Conservation (phyloP, 2,888 invertebrate species). For the Luperina nickerlii region DNA sequence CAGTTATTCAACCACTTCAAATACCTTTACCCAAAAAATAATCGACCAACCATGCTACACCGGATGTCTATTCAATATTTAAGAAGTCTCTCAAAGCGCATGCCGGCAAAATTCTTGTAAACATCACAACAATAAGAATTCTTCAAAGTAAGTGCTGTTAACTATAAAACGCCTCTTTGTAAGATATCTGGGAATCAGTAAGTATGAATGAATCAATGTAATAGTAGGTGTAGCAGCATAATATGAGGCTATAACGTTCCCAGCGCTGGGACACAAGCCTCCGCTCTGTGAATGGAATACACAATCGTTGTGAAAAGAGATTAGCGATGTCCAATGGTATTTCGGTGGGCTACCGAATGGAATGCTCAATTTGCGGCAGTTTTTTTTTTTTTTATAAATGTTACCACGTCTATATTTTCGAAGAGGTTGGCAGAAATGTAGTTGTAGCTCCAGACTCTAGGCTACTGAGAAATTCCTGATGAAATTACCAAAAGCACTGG, state of each 20-base stretch:
- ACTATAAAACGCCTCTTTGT: slow-evolving; percentile 14
- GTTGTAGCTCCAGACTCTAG: too few relatives aligned
- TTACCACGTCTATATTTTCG: too few relatives aligned
- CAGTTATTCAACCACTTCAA: neutral
- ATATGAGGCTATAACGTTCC: neutral
- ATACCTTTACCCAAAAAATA: neutral
- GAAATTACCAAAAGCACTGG: too few relatives aligned
- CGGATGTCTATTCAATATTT: slow-evolving; percentile 21
- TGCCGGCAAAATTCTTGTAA: slow-evolving; percentile 1
- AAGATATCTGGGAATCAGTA: neutral
- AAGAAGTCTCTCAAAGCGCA: neutral
- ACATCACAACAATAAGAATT: slow-evolving; percentile 10
- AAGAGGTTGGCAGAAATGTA: too few relatives aligned
- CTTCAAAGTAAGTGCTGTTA: slow-evolving; percentile 11
- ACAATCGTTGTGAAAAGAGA: neutral
- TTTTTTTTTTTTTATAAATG: too few relatives aligned
- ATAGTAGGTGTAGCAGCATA: neutral
- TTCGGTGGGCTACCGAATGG: neutral
- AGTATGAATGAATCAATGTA: neutral
- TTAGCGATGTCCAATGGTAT: neutral
- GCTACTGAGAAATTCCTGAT: too few relatives aligned
- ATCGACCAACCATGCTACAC: neutral
- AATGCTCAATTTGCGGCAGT: neutral
- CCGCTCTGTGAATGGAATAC: neutral
- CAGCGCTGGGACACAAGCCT: neutral